These are phyloP conservation scores for Apotomis turbidana DNA, from an alignment of 2,888 invertebrate genomes.

Conservation along the genomic window DNA sequence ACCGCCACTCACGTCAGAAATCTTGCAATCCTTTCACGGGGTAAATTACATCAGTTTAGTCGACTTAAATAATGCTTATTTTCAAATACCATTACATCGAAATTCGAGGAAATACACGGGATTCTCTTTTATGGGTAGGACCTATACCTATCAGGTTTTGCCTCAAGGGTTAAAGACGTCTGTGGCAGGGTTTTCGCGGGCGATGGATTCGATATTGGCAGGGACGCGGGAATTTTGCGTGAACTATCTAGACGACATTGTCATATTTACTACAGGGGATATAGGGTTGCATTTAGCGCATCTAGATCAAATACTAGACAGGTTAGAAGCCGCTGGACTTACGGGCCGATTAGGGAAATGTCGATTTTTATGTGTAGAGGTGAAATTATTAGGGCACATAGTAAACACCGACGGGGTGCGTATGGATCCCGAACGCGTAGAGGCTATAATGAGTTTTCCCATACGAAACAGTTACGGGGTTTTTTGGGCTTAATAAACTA, in stretches of 20 bases:
- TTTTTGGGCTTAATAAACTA: slow-evolving; percentile 1
- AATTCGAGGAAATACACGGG: not conserved
- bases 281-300: not conserved
- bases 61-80: not conserved
- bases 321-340: not conserved
- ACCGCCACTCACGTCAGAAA: slow-evolving; percentile 2
- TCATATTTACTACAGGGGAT: no score
- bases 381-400: not conserved
- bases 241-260: no score
- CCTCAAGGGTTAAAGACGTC: no score
- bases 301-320: not conserved
- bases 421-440: slow-evolving; percentile 3
- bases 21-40: slow-evolving; percentile 3
- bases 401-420: not conserved
- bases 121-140: slow-evolving; percentile 1
- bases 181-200: no score
- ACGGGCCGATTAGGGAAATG: slow-evolving; percentile 5
- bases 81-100: not conserved
- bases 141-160: not conserved
- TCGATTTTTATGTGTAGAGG: slow-evolving; percentile 3
- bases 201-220: no score
- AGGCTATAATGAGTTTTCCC: not conserved
- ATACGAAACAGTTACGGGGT: slow-evolving; percentile 1
- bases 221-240: no score
- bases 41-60: slow-evolving; percentile 6